Evolutionary conservation across 2,888 invertebrate genomes (phyloP).

Genomic region (Coelopa pilipes): DNA sequence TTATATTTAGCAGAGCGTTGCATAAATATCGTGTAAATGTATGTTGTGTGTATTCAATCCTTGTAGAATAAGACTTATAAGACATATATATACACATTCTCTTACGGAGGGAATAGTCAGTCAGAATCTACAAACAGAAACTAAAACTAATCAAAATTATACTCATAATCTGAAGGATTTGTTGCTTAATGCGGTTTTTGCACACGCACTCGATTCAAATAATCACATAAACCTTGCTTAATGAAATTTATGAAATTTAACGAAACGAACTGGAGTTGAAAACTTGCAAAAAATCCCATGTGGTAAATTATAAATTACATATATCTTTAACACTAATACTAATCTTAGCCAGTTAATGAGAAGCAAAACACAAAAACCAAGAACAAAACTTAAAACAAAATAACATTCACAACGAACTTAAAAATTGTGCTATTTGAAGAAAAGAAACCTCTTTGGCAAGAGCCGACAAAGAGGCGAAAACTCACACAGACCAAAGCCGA

Average conservation of each 20-base stretch:
- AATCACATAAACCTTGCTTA: slow-evolving; percentile 2
- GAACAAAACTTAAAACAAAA: slow-evolving; percentile 15
- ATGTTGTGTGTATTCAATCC: slow-evolving; percentile 27
- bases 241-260: slow-evolving; percentile 6
- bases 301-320: too few species aligned
- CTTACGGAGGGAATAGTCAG: too few species aligned
- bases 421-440: slow-evolving; percentile 31
- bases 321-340: too few species aligned
- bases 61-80: slow-evolving; percentile 28
- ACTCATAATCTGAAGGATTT: slow-evolving; percentile 12
- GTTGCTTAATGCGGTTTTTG: slow-evolving; percentile 17
- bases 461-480: background rate
- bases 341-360: too few species aligned
- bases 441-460: slow-evolving; percentile 12
- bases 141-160: slow-evolving; percentile 23
- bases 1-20: background rate
- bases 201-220: slow-evolving; percentile 12
- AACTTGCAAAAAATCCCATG: too few species aligned
- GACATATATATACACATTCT: slow-evolving; percentile 19
- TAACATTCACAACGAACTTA: slow-evolving; percentile 37
- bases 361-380: slow-evolving; percentile 10
- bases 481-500: slow-evolving; percentile 33
- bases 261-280: too few species aligned
- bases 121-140: slow-evolving; percentile 12
- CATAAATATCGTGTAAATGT: slow-evolving; percentile 20